Conservation (phyloP, 1,140 invertebrate genomes). For the Brachionus calyciflorus region DNA sequence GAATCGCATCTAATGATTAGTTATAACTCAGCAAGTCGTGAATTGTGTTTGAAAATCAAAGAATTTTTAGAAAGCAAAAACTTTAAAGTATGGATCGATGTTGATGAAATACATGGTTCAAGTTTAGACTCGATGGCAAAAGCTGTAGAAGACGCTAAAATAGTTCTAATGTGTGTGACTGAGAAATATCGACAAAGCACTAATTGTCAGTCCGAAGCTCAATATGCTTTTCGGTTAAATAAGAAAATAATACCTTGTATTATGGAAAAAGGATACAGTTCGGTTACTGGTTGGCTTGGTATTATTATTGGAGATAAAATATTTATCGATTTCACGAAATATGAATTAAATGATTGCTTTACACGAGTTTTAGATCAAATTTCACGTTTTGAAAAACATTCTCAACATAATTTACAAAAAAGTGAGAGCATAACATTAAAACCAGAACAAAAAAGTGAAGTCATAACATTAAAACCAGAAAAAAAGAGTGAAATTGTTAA, state of each 20-base stretch:
- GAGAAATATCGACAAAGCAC: slow-evolving; percentile 5
- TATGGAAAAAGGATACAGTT: slow-evolving; percentile 52
- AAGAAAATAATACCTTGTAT: slow-evolving; percentile 54
- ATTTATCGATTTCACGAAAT: slow-evolving; percentile 51
- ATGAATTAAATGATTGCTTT: neutral
- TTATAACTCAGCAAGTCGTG: neutral
- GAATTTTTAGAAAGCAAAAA: neutral
- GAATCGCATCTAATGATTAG: slow-evolving; percentile 31
- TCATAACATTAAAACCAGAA: no score
- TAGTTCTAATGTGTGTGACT: slow-evolving; percentile 52
- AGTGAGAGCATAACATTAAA: no score
- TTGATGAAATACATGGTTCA: slow-evolving; percentile 50
- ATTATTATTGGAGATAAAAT: slow-evolving; percentile 53
- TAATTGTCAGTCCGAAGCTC: slow-evolving; percentile 51
- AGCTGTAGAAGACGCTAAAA: slow-evolving; percentile 56
- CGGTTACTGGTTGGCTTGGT: slow-evolving; percentile 56
- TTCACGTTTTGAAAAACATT: no score
- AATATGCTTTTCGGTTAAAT: slow-evolving; percentile 54
- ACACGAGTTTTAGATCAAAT: no score
- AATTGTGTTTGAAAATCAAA: slow-evolving; percentile 22
- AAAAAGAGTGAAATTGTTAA: no score
- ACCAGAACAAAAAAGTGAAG: no score
- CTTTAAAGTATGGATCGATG: slow-evolving; percentile 49
- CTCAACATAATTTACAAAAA: no score
- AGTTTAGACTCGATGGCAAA: slow-evolving; percentile 59